phyloP scores from a whole-genome alignment of 1,140 invertebrate species.

The Hycleus cichorii region DNA sequence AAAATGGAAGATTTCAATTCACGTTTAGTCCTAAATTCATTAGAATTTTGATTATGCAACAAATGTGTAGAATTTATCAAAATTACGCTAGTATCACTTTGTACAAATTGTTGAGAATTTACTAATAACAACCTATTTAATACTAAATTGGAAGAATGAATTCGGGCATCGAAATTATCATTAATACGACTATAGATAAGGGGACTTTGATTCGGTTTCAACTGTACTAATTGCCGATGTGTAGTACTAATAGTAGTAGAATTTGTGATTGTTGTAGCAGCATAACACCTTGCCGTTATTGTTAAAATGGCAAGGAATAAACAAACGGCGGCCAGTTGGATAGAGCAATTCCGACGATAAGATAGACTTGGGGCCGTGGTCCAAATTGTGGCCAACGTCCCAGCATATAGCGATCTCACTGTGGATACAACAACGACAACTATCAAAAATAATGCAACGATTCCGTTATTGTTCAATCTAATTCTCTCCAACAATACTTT shows the following conservation, averaged over 20 bases:
- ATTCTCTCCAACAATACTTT: no score
- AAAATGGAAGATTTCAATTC: constrained; percentile 4
- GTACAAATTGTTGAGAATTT: constrained; percentile 17
- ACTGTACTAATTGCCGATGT: neutral
- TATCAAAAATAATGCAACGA: neutral
- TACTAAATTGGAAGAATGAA: constrained; percentile 30
- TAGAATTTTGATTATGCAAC: constrained; percentile 18
- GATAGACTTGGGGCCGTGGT: constrained; percentile 29
- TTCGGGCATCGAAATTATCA: constrained; percentile 16
- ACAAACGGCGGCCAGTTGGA: constrained; percentile 25
- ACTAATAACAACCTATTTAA: constrained; percentile 26
- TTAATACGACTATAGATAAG: constrained; percentile 20
- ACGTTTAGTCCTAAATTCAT: constrained; percentile 13
- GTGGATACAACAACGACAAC: constrained; percentile 17
- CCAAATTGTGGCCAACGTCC: constrained; percentile 27
- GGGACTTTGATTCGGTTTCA: constrained; percentile 1
- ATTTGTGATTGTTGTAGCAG: neutral
- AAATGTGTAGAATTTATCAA: constrained; percentile 19
- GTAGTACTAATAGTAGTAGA: neutral
- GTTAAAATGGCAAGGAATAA: constrained; percentile 26
- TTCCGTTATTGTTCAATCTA: no score
- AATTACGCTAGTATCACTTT: constrained; percentile 28
- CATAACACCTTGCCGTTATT: constrained; percentile 19
- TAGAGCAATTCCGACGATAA: constrained; percentile 9
- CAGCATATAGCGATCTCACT: constrained; percentile 27